Evolutionary conservation across 2,888 invertebrate species (phyloP).

Genomic region (Cinara cedri): DNA sequence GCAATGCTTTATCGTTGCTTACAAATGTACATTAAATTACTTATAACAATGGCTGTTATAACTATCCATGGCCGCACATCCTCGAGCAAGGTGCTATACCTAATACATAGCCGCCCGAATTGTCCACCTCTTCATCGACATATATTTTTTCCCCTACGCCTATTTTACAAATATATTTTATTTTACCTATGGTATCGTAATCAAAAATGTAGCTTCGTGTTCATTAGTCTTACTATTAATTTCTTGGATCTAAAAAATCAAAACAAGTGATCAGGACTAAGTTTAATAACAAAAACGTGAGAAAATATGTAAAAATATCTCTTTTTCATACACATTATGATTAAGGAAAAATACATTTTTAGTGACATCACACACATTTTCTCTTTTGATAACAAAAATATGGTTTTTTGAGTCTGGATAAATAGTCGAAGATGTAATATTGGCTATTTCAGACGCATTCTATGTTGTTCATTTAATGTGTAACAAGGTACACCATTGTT

Average conservation of each 20-base stretch:
- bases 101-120: no score
- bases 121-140: no score
- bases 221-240: slow-evolving; percentile 70
- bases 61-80: no score
- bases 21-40: no score
- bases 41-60: no score
- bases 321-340: slow-evolving; percentile 69
- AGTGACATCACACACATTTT: slow-evolving; percentile 68
- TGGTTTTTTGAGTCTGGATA: slow-evolving; percentile 72
- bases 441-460: slow-evolving; percentile 66
- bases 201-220: slow-evolving; percentile 71
- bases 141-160: no score
- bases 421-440: slow-evolving; percentile 68
- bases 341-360: slow-evolving; percentile 73
- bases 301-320: slow-evolving; percentile 64
- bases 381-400: slow-evolving; percentile 67
- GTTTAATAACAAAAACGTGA: no score
- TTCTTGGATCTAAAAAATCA: slow-evolving; percentile 63
- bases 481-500: slow-evolving; percentile 64
- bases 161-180: no score
- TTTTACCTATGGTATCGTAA: no score
- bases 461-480: slow-evolving; percentile 65
- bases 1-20: no score
- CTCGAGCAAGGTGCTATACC: no score
- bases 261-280: background rate